Base-by-base conservation (phyloP, 2,113 vertebrate species). In the Tetrax tetrax region DNA sequence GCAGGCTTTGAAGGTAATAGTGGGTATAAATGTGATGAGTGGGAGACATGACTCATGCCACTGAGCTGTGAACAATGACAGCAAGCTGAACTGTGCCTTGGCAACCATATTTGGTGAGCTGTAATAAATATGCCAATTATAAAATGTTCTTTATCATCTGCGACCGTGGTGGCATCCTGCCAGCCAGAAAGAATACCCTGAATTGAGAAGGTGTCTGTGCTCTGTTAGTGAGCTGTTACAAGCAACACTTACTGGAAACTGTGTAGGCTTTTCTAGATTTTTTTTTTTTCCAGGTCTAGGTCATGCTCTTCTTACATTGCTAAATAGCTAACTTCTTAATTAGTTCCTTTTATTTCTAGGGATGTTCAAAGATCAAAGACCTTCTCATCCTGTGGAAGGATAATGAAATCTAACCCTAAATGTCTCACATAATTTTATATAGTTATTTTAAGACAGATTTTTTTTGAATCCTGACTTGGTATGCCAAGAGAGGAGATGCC, bases 1-100 rank as follows among this genome's bases (percentile, higher is more conserved):
- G 89, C 90, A 82, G 92, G 35, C 91, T 95, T 92, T 96, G 94
- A 96, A 97, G 96, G 95, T 45, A 92, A 87, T 81, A 64, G 38
- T 27, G 45, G 41, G 35, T 24, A 72, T 95, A 41, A 51, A 95
- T 79, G 59, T 45, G 35, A 35, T 87, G 91, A 84, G 96, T 96
- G 94, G 95, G 96, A 95, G 95, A 89, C 3, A 4, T 95, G 94
- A 95, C 79, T 95, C 94, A 95, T 69, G 20, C 17, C 65, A 57
- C 65, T 61, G 74, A 82, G 7, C 48, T 91, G 72, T 76, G 83
- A 92, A 47, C 61, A 84, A 76, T 38, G 95, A 37, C 83, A 95
- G 87, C 74, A 68, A 87, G 72, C 57, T 54, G 51, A 86, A 22
- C 86, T 10, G 25, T 21, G 72, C 45, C 80, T 92, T 84, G 83